Evolutionary conservation across 1,140 invertebrate species (phyloP).

Genomic region (Plodia interpunctella): DNA sequence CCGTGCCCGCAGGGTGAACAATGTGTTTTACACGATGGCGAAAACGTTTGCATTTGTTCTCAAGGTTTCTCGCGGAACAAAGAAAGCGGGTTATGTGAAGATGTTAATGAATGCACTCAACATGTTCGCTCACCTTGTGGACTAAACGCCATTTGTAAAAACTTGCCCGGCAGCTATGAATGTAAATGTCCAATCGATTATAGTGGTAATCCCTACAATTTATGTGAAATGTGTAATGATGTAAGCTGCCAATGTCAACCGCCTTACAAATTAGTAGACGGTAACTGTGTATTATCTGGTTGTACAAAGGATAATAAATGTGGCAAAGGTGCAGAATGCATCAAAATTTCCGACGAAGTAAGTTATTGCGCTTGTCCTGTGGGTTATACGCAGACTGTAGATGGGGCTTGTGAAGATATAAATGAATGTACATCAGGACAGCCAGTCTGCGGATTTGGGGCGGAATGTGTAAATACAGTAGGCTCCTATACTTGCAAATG

Average conservation of each 20-base stretch:
- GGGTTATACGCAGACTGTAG: slow-evolving; percentile 83
- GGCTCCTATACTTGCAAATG: slow-evolving; percentile 90
- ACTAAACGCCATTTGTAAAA: slow-evolving; percentile 92
- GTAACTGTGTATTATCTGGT: slow-evolving; percentile 89
- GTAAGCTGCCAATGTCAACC: slow-evolving; percentile 91
- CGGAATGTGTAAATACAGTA: slow-evolving; percentile 88
- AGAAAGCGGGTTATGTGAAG: slow-evolving; percentile 85
- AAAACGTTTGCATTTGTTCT: slow-evolving; percentile 91
- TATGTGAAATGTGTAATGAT: slow-evolving; percentile 90
- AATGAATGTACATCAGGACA: slow-evolving; percentile 89
- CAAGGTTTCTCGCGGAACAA: slow-evolving; percentile 88
- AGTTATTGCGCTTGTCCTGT: slow-evolving; percentile 93
- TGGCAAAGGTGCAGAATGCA: slow-evolving; percentile 89
- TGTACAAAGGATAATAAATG: slow-evolving; percentile 88
- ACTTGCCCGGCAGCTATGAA: slow-evolving; percentile 95
- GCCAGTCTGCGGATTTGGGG: slow-evolving; percentile 89
- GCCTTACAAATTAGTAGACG: slow-evolving; percentile 89
- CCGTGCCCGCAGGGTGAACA: slow-evolving; percentile 91
- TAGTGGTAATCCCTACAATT: slow-evolving; percentile 91
- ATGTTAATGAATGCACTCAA: slow-evolving; percentile 92
- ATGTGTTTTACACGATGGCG: slow-evolving; percentile 87
- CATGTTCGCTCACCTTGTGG: slow-evolving; percentile 88
- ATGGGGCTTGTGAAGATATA: slow-evolving; percentile 89
- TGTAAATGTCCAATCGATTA: slow-evolving; percentile 92
- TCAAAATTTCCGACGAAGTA: slow-evolving; percentile 91